Evolutionary conservation across 2,113 vertebrate species (phyloP).

Genomic region (Aplodontia rufa): DNA sequence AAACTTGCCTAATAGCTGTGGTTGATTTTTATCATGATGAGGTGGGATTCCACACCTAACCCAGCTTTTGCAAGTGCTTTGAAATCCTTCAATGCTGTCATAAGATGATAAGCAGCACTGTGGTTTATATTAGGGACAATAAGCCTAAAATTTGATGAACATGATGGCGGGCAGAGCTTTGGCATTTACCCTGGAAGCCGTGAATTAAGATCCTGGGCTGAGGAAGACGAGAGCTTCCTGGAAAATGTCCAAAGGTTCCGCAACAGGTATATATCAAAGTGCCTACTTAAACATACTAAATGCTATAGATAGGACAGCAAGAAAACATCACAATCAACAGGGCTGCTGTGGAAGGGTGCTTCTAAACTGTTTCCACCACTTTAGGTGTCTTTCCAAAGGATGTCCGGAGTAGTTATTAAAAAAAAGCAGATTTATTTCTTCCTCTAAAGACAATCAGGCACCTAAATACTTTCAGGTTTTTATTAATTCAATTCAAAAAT

Average conservation of each 20-base stretch:
- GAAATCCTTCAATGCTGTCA: not conserved
- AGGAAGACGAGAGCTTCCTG: slow-evolving; percentile 17
- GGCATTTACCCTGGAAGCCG: not conserved
- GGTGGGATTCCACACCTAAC: not conserved
- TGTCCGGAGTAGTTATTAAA: not conserved
- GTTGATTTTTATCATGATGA: not conserved
- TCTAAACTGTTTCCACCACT: not conserved
- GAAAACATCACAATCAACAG: not conserved
- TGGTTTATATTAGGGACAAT: not conserved
- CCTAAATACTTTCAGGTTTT: slow-evolving; percentile 39
- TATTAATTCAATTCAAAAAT: slow-evolving; percentile 30
- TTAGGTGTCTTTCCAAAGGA: not conserved
- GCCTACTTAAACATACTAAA: not conserved
- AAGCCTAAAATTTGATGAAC: not conserved
- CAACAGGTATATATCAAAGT: slow-evolving; percentile 39
- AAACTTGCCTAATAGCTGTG: not conserved
- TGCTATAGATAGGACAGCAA: slow-evolving; percentile 9
- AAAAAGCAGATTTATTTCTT: not conserved
- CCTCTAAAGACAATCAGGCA: slow-evolving; percentile 21
- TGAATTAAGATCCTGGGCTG: slow-evolving; percentile 31
- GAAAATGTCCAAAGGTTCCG: slow-evolving; percentile 40
- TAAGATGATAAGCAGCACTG: not conserved
- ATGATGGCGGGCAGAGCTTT: not conserved
- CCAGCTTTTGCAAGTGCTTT: not conserved
- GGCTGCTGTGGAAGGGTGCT: not conserved